A percentile compares a stretch with the other conserved stretches of the same genome.
Conservation (phyloP, 2,797 vertebrate species). For the Falco naumanni region DNA sequence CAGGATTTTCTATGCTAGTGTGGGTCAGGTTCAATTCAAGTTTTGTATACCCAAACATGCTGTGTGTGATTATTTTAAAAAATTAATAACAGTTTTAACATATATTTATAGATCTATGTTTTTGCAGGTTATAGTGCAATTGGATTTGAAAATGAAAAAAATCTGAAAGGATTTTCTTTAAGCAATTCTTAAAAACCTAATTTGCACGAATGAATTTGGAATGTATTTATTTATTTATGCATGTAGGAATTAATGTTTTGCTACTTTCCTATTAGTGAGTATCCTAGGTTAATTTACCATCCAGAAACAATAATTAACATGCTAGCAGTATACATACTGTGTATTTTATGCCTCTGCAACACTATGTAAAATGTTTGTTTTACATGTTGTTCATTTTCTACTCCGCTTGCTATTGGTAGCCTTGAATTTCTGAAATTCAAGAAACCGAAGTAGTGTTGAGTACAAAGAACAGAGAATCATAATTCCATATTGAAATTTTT, state of each 20-base stretch:
- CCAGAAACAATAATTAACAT: not conserved
- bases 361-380: not conserved
- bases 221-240: not conserved
- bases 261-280: not conserved
- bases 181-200: not conserved
- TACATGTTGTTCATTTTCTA: not conserved
- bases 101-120: not conserved
- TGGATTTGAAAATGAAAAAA: not conserved
- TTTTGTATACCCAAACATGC: not conserved
- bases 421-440: not conserved
- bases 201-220: not conserved
- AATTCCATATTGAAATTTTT: not conserved
- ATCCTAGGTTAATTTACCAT: not conserved
- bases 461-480: not conserved
- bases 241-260: not conserved
- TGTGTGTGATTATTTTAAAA: not conserved
- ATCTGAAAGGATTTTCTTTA: not conserved
- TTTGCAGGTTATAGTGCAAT: not conserved
- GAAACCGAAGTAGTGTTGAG: not conserved
- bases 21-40: not conserved
- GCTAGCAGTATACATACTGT: not conserved
- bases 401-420: not conserved
- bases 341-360: not conserved
- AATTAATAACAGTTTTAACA: not conserved
- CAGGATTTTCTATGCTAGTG: not conserved